A percentile compares a stretch with the other conserved stretches of the same genome.
Evolutionary conservation across 1,140 invertebrate species (phyloP).

Genomic region (Anagrus nilaparvatae): DNA sequence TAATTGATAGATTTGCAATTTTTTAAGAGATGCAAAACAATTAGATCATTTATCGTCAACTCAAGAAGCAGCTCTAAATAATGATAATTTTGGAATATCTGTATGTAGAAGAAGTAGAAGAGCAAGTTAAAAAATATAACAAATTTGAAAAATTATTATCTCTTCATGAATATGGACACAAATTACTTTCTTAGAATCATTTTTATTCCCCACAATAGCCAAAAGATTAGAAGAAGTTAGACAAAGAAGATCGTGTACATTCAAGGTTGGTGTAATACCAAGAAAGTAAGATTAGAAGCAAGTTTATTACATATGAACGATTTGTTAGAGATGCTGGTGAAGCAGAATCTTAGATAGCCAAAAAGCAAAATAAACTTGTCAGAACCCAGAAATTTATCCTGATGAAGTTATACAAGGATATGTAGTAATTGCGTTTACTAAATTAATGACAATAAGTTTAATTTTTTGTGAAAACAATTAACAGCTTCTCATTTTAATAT

Average conservation of each 20-base stretch:
- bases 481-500: too few relatives aligned
- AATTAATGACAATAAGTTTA: too few relatives aligned
- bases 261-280: conserved; percentile 52
- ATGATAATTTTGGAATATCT: conserved; percentile 50
- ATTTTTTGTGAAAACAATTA: too few relatives aligned
- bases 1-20: conserved; percentile 91
- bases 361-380: conserved; percentile 83
- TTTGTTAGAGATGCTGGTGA: conserved; percentile 87
- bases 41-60: conserved; percentile 78
- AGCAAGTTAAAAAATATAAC: conserved; percentile 79
- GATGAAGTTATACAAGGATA: too few relatives aligned
- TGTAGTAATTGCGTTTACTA: too few relatives aligned
- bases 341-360: conserved; percentile 82
- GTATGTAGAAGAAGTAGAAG: conserved; percentile 83
- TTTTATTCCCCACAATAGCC: conserved; percentile 84
- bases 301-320: conserved; percentile 74
- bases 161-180: conserved; percentile 75
- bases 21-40: conserved; percentile 93
- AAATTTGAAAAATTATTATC: conserved; percentile 76
- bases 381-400: too few relatives aligned
- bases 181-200: conserved; percentile 84
- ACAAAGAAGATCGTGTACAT: conserved; percentile 58
- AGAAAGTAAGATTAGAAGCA: conserved; percentile 61
- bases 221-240: conserved; percentile 59
- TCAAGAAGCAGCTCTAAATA: conserved; percentile 67